A percentile compares a stretch with the other conserved stretches of the same genome.
Evolutionary conservation across 2,888 invertebrate species (phyloP).

Genomic region (Cactoblastis cactorum): DNA sequence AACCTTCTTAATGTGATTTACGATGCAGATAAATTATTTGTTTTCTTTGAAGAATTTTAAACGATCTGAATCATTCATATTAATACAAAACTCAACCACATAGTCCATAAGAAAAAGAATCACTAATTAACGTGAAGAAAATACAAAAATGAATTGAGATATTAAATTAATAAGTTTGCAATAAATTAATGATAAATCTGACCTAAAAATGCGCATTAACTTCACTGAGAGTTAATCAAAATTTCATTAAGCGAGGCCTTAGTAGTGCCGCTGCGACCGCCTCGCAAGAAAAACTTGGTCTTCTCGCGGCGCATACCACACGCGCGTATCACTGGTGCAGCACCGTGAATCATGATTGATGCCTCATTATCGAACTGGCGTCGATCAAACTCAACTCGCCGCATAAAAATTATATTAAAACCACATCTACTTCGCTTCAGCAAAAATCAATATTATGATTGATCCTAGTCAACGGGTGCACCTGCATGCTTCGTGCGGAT

Average conservation of each 20-base stretch:
- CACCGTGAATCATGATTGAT: conserved; percentile 51
- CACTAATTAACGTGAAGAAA: background rate
- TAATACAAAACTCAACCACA: background rate
- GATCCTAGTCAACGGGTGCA: conserved; percentile 34
- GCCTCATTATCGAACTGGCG: conserved; percentile 22
- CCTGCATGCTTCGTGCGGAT: conserved; percentile 51
- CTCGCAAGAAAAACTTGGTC: conserved; percentile 40
- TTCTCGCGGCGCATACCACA: conserved; percentile 43
- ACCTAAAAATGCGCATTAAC: conserved; percentile 36
- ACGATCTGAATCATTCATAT: background rate
- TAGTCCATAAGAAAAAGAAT: background rate
- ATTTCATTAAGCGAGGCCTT: conserved; percentile 59
- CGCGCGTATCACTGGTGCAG: conserved; percentile 35
- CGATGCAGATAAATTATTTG: conserved; percentile 7
- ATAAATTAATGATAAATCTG: conserved; percentile 58
- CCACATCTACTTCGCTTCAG: conserved; percentile 8
- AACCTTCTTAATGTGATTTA: conserved; percentile 33
- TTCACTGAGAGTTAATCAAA: conserved; percentile 64
- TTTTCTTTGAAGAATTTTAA: conserved; percentile 3
- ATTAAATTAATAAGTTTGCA: conserved; percentile 13
- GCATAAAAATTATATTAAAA: conserved; percentile 22
- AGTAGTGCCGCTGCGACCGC: conserved; percentile 29
- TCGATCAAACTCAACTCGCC: conserved; percentile 10
- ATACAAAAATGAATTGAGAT: conserved; percentile 11
- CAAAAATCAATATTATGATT: conserved; percentile 33